Evolutionary conservation across 1,140 invertebrate species (phyloP), one percentile per base, ranked within the genome.

Genomic region (Temnothorax longispinosus): DNA sequence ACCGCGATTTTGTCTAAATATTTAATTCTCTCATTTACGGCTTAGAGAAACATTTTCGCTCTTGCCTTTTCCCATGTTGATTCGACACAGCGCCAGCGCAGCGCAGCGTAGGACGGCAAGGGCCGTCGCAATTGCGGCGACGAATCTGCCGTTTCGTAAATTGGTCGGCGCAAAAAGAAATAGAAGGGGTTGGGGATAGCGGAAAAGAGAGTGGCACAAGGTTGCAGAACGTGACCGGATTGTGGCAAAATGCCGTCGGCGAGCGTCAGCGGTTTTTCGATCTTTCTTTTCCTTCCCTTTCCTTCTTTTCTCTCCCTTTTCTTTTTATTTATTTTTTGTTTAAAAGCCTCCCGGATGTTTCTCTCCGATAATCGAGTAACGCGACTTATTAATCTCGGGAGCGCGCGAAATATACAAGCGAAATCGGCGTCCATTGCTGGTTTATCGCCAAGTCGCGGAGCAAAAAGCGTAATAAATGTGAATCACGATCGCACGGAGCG

Each of bases 11-110:
- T 90, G 91, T 91, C 91, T 93, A 92, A 92, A 93, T 93, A 93
- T 93, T 92, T 92, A 91, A 93, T 93, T 92, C 86, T 87, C 41
- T 64, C 88, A 84, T 86, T 89, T 92, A 89, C 89, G 90, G 86
- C 71, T 78, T 41, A 69, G 90, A 88, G 88, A 86, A 82, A 91
- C 88, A 90, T 92, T 92, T 89, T 58, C 50, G n/a, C 50, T n/a
- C 38, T 47, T 35, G 13, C 62, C 62, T 52, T 38, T 67, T 67
- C 58, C 62, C 13, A 32, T 41, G 32, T 52, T 47, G 64, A 41
- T 32, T 88, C 90, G 90, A 91, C 27, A 27, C 27, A 27, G 27
- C 27, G 90, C 89, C 89, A 11, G 65, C 77, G 87, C 86, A 5
- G 15, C 21, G n/a, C 21, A 11, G 32, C n/a, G 35, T 35, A 21